Conservation (phyloP, 2,797 vertebrate genomes). For the Bradypodion ventrale region DNA sequence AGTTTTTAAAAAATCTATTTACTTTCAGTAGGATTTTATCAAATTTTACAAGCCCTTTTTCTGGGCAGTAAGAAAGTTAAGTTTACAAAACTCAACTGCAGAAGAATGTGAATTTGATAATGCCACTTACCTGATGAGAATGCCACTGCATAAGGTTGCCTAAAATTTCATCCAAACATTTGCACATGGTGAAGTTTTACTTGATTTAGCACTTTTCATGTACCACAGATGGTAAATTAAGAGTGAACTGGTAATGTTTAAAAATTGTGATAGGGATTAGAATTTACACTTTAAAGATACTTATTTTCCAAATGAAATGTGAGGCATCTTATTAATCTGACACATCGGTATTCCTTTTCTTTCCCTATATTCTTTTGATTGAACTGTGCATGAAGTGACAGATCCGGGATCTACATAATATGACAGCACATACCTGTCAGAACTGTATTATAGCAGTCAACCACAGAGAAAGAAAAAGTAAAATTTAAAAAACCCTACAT, state of each 20-base stretch:
- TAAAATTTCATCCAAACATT: background rate
- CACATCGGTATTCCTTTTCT: conserved; percentile 6
- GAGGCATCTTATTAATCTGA: conserved; percentile 33
- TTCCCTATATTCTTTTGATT: conserved; percentile 28
- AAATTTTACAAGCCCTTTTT: background rate
- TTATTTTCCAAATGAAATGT: conserved; percentile 18
- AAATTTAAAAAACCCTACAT: background rate
- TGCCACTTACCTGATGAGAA: background rate
- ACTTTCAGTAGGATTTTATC: background rate
- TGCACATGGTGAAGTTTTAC: background rate
- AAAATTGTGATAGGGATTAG: background rate
- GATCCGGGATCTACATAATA: background rate
- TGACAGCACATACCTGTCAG: conserved; percentile 11
- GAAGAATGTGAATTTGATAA: too few species aligned
- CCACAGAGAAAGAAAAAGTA: background rate
- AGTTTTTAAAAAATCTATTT: background rate
- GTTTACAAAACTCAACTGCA: too few species aligned
- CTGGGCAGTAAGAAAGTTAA: background rate
- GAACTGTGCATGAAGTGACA: conserved; percentile 6
- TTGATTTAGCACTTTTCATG: background rate
- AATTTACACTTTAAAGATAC: background rate
- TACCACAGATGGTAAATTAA: background rate
- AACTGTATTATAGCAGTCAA: conserved; percentile 6
- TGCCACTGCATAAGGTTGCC: background rate
- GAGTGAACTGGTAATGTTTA: background rate